These are phyloP conservation scores for Coturnix japonica DNA, from an alignment of 2,113 vertebrate species.

Conservation along the genomic window DNA sequence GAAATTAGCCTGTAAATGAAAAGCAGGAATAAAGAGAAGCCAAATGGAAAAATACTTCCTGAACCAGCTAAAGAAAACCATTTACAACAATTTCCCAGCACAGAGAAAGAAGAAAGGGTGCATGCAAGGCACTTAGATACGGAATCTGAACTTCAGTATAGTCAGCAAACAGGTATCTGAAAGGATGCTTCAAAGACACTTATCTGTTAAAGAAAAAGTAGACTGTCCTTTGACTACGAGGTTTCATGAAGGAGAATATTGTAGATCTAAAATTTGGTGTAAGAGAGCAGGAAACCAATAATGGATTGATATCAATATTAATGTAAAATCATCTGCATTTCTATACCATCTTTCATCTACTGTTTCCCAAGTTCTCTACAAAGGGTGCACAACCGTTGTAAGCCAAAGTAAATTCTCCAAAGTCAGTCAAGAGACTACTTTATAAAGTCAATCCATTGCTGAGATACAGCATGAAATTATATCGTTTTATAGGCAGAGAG, in stretches of 20 bases:
- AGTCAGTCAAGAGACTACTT: neutral
- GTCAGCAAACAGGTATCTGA: neutral
- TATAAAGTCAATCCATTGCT: neutral
- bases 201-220: neutral
- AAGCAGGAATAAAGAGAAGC: slow-evolving; percentile 69
- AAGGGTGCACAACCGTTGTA: neutral
- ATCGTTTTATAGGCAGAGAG: neutral
- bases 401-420: neutral
- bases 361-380: neutral
- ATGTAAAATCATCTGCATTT: neutral
- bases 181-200: neutral
- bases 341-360: neutral
- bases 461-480: neutral
- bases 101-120: neutral
- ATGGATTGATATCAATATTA: neutral
- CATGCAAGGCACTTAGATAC: neutral
- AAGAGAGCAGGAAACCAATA: neutral
- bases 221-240: neutral
- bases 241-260: neutral
- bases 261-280: neutral
- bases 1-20: slow-evolving; percentile 63
- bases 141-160: neutral
- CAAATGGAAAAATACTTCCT: slow-evolving; percentile 70
- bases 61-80: slow-evolving; percentile 52
- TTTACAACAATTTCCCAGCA: slow-evolving; percentile 30